Percentiles rank a stretch among this genome's conserved stretches.
Evolutionary conservation across 2,113 vertebrate species (phyloP).

Genomic region (Phylloscopus whistleri): DNA sequence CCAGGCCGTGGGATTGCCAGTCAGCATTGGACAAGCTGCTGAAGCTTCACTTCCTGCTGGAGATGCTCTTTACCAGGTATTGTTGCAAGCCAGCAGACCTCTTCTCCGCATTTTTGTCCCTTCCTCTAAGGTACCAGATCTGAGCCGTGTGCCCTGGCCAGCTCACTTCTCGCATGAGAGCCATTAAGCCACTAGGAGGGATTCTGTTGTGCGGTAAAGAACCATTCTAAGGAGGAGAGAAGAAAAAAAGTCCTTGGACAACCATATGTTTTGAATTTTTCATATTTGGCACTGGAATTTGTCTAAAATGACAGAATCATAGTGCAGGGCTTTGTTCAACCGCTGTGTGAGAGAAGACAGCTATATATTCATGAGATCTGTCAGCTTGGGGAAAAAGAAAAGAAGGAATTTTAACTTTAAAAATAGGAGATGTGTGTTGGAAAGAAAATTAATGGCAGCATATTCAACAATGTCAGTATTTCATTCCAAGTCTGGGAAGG

Average conservation of each 20-base stretch:
- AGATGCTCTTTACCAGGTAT: constrained; percentile 90
- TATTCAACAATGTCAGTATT: neutral
- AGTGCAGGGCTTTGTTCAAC: neutral
- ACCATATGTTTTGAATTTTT: neutral
- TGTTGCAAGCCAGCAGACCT: constrained; percentile 67
- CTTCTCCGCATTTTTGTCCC: neutral
- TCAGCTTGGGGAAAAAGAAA: neutral
- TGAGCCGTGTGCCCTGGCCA: neutral
- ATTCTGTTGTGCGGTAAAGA: neutral
- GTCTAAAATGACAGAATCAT: neutral
- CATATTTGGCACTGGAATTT: neutral
- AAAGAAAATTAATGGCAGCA: neutral
- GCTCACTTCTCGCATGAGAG: neutral
- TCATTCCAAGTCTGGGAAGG: neutral
- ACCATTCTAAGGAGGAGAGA: neutral
- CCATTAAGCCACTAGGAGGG: neutral
- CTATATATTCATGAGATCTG: neutral
- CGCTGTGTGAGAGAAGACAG: neutral
- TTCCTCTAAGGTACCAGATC: neutral
- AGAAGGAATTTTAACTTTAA: neutral
- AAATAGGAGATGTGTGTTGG: neutral
- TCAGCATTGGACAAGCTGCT: constrained; percentile 87
- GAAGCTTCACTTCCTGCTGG: constrained; percentile 78
- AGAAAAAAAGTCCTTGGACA: neutral
- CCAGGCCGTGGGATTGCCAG: constrained; percentile 84